Evolutionary conservation across 2,888 invertebrate species (phyloP).

Genomic region (Schizaphis graminum): DNA sequence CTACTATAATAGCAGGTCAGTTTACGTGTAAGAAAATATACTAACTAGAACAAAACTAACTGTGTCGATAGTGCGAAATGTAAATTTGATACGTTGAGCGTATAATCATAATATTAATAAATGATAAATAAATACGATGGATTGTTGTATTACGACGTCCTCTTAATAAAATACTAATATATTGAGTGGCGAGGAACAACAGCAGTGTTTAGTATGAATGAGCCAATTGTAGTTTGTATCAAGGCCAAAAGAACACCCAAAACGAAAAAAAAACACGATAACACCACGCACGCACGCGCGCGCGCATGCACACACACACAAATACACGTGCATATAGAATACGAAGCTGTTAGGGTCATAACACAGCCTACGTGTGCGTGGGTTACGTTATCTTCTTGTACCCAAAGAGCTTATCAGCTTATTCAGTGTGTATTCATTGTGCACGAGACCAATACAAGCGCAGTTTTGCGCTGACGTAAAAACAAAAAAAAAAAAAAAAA

Average conservation of each 20-base stretch:
- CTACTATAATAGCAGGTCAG: background rate
- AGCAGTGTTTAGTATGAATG: slow-evolving; percentile 44
- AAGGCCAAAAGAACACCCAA: slow-evolving; percentile 53
- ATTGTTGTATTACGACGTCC: slow-evolving; percentile 7
- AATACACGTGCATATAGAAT: background rate
- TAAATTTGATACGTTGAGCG: background rate
- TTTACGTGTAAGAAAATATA: background rate
- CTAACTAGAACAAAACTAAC: slow-evolving; percentile 4
- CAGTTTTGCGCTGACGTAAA: slow-evolving; percentile 37
- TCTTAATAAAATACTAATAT: slow-evolving; percentile 27
- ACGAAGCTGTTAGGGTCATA: slow-evolving; percentile 39
- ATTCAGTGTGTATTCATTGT: slow-evolving; percentile 32
- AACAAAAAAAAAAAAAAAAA: background rate
- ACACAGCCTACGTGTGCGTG: slow-evolving; percentile 51
- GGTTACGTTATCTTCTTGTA: slow-evolving; percentile 54
- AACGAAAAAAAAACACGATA: slow-evolving; percentile 51
- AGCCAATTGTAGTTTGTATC: slow-evolving; percentile 51
- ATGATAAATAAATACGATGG: slow-evolving; percentile 6
- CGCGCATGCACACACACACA: too few species aligned
- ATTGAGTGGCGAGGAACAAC: background rate
- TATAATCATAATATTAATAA: background rate
- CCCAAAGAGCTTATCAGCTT: slow-evolving; percentile 36
- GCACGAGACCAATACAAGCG: background rate
- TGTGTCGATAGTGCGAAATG: background rate
- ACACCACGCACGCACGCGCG: background rate